A percentile compares a stretch with the other conserved stretches of the same genome.
Conservation (phyloP, 2,797 vertebrate species). For the Heteromormyrus szaboi region DNA sequence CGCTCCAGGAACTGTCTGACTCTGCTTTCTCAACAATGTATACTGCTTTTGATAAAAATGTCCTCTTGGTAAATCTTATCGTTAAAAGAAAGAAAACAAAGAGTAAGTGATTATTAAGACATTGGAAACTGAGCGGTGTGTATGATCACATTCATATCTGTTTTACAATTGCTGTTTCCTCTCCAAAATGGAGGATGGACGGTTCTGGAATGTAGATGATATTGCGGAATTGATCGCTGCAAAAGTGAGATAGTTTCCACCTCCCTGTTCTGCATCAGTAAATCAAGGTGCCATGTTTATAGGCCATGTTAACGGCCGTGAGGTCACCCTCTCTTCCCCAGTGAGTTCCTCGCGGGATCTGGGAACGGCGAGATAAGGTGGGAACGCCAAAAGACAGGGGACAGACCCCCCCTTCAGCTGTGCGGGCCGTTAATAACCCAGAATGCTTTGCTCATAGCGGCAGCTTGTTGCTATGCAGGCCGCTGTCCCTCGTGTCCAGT, state of each 20-base stretch:
- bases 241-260: neutral
- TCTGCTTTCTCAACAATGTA: neutral
- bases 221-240: neutral
- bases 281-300: constrained; percentile 21
- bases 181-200: neutral
- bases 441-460: constrained; percentile 8
- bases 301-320: neutral
- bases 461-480: constrained; percentile 7
- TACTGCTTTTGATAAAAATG: neutral
- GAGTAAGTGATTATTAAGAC: neutral
- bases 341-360: neutral
- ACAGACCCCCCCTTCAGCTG: neutral
- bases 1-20: neutral
- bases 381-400: constrained; percentile 4
- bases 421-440: constrained; percentile 17
- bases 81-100: neutral
- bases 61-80: neutral
- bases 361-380: constrained; percentile 19
- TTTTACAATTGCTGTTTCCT: neutral
- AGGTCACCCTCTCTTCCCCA: neutral
- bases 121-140: neutral
- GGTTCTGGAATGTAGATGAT: neutral
- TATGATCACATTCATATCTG: neutral
- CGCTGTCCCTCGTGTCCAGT: constrained; percentile 14
- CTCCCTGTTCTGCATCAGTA: constrained; percentile 6